Conservation (phyloP, 1,140 invertebrate genomes). For the Melitaea cinxia region DNA sequence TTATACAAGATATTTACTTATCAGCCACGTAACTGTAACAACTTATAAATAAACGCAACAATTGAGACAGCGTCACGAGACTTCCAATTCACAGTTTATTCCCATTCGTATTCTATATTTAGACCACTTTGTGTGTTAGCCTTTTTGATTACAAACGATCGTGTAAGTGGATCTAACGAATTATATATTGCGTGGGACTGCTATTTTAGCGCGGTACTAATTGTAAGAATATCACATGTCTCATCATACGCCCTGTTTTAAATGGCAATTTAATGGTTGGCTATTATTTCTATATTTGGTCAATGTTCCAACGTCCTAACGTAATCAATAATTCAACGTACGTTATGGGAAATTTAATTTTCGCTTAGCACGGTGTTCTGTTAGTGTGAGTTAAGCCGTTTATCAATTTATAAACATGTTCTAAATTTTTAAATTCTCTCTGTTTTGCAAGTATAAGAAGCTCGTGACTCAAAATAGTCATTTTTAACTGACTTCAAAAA, state of each 20-base stretch:
- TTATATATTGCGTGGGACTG: slow-evolving; percentile 42
- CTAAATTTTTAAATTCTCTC: too few species aligned
- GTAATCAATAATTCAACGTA: background rate
- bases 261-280: slow-evolving; percentile 25
- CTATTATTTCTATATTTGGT: background rate
- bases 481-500: too few species aligned
- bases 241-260: too few species aligned
- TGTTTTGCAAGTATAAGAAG: too few species aligned
- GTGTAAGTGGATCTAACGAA: slow-evolving; percentile 53
- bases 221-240: slow-evolving; percentile 44
- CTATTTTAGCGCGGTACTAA: slow-evolving; percentile 54
- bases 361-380: background rate
- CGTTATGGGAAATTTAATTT: background rate
- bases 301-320: background rate
- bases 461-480: too few species aligned
- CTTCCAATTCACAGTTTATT: slow-evolving; percentile 60
- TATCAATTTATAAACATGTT: background rate
- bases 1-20: slow-evolving; percentile 13
- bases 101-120: slow-evolving; percentile 63
- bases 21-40: slow-evolving; percentile 33
- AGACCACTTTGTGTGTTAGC: slow-evolving; percentile 60
- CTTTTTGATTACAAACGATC: slow-evolving; percentile 55
- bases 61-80: slow-evolving; percentile 63
- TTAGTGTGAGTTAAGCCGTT: background rate
- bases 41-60: slow-evolving; percentile 43